A percentile compares a stretch with the other conserved stretches of the same genome.
Conservation (phyloP, 2,797 vertebrate species). For the Champsocephalus esox region DNA sequence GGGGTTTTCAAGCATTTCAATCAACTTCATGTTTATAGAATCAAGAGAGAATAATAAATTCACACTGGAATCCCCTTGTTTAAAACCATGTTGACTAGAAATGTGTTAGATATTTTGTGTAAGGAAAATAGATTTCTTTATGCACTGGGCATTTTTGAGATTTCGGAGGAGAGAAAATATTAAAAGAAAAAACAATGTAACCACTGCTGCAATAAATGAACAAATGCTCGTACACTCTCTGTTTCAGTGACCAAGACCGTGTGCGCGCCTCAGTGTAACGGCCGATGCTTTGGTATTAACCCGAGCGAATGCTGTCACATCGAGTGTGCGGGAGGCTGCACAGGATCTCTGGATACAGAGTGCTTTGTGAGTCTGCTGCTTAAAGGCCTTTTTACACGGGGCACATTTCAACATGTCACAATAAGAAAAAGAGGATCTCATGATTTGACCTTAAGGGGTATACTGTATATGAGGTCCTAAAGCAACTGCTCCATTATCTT, state of each 20-base stretch:
- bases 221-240: slow-evolving; percentile 13
- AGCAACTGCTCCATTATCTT: too few species aligned
- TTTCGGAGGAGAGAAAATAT: too few species aligned
- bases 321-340: slow-evolving; percentile 95
- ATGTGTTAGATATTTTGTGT: not conserved
- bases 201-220: not conserved
- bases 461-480: too few species aligned
- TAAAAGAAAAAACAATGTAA: not conserved
- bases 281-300: slow-evolving; percentile 91
- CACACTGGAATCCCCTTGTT: not conserved
- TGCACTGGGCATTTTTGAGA: too few species aligned
- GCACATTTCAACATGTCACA: not conserved
- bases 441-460: too few species aligned
- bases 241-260: slow-evolving; percentile 93
- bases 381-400: not conserved
- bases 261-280: slow-evolving; percentile 94
- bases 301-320: slow-evolving; percentile 95
- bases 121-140: too few species aligned
- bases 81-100: not conserved
- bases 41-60: not conserved
- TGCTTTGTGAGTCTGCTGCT: slow-evolving; percentile 90
- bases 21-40: not conserved
- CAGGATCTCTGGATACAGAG: slow-evolving; percentile 89
- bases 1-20: not conserved
- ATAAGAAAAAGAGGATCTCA: too few species aligned